Evolutionary conservation across 2,113 vertebrate genomes (phyloP), one percentile per base, ranked within the genome.

Genomic region (Trogon surrucura): DNA sequence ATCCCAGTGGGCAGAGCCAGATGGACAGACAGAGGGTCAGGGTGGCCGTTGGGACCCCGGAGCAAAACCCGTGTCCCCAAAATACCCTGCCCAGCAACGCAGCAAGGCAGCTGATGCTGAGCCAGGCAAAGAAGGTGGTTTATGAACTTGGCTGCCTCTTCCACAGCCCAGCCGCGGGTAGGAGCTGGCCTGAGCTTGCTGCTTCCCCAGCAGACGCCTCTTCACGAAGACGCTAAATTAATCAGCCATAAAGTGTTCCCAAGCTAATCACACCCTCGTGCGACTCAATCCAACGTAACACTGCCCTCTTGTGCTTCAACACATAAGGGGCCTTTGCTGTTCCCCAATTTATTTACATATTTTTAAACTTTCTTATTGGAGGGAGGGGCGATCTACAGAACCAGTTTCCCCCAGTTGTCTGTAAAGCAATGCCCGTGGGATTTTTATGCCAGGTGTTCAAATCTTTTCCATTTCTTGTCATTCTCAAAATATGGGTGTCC

Each of bases 291-390:
- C 97, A 93, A 98, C 91, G 67, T 98, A 97, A 98, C 91, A 98
- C 96, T 98, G 98, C 98, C 98, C 98, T 97, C 98, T 98, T 96
- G 98, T 98, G 98, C 97, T 93, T 88, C 83, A 20, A 70, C 56
- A 88, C 93, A 66, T 73, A 21, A 96, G 97, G 97, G 97, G 91
- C 58, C 94, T 70, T 93, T 77, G 72, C 54, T 56, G 88, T 30
- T 60, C 41, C 41, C 41, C 41, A 13, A 41, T 41, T 41, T 11
- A 41, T 41, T 41, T 41, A 41, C 13, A 41, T 41, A 47, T 34
- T 47, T 64, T 36, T 66, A 58, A 26, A 25, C 82, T 77, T 54
- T 88, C 89, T 80, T 73, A 67, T 74, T 78, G 47, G 32, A 72
- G 32, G 72, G 57, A 69, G 41, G 53, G 20, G 2, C 80, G 60